Percentiles rank a stretch among this genome's conserved stretches.
phyloP scores from a whole-genome alignment of 2,888 invertebrate genomes.

The Cataglyphis livida region DNA sequence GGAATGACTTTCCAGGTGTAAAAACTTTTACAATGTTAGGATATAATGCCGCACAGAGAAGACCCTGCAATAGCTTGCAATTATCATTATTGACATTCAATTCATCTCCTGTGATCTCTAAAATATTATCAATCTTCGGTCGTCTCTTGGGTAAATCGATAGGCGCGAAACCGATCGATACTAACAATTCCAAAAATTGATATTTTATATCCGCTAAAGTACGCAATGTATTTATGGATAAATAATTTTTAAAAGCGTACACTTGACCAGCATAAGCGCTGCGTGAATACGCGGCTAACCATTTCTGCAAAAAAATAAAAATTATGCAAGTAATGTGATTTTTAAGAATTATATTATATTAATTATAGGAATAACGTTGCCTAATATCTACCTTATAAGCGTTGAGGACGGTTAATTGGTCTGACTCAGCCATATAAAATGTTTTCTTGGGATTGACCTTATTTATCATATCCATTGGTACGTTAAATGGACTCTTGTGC shows the following conservation, averaged over 20 bases:
- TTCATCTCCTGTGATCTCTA: conserved; percentile 89
- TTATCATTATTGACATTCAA: conserved; percentile 92
- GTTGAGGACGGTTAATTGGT: conserved; percentile 94
- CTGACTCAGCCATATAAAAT: conserved; percentile 93
- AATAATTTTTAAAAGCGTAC: conserved; percentile 94
- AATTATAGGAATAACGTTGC: background rate
- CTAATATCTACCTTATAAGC: conserved; percentile 91
- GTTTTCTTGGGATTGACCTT: conserved; percentile 91
- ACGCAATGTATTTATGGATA: conserved; percentile 93
- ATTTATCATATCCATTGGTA: conserved; percentile 90
- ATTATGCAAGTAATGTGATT: background rate
- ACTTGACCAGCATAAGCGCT: conserved; percentile 91
- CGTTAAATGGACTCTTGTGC: conserved; percentile 92
- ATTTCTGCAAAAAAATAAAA: conserved; percentile 88
- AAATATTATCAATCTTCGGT: conserved; percentile 89
- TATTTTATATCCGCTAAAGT: conserved; percentile 95
- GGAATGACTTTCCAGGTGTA: conserved; percentile 92
- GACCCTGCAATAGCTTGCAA: conserved; percentile 91
- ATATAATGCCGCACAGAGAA: conserved; percentile 96
- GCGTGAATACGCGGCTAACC: conserved; percentile 90
- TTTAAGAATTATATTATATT: background rate
- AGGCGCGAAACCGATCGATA: conserved; percentile 90
- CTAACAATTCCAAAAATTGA: conserved; percentile 91
- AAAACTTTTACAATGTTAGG: conserved; percentile 96
- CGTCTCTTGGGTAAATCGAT: conserved; percentile 87